These are phyloP conservation scores for Hippocampus abdominalis DNA, from an alignment of 2,113 vertebrate species.

Conservation along the genomic window DNA sequence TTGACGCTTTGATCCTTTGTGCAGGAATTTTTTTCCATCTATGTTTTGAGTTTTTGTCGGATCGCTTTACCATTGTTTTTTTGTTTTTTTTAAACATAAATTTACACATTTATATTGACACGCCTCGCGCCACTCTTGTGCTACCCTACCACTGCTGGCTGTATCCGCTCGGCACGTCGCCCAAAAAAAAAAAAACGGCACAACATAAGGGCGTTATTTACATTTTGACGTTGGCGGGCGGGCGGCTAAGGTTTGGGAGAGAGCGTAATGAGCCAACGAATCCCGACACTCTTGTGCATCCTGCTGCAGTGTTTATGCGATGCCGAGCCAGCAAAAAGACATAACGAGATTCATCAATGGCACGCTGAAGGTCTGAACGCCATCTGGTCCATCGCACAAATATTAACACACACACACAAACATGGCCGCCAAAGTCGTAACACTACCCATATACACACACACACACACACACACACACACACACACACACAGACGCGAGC, in stretches of 20 bases:
- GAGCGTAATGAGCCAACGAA: background rate
- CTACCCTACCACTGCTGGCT: background rate
- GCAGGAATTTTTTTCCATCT: background rate
- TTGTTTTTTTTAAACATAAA: background rate
- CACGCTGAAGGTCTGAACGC: slow-evolving; percentile 59
- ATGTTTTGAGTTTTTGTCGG: background rate
- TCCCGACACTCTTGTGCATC: background rate
- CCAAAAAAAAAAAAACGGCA: background rate
- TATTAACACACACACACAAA: slow-evolving; percentile 28
- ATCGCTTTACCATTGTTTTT: background rate
- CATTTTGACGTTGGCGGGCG: background rate
- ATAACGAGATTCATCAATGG: slow-evolving; percentile 62
- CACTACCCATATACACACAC: background rate
- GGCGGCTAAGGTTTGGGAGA: too few species aligned
- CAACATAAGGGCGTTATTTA: background rate
- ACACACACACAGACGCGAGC: background rate
- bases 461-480: background rate
- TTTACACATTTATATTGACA: too few species aligned
- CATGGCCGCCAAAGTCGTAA: background rate
- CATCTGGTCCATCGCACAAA: slow-evolving; percentile 65
- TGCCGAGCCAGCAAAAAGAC: slow-evolving; percentile 52
- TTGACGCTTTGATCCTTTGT: too few species aligned
- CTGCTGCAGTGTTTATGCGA: slow-evolving; percentile 46
- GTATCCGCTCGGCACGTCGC: background rate
- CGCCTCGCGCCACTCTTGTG: background rate